These are phyloP conservation scores for Desoria tigrina DNA, from an alignment of 2,888 invertebrate genomes.

Conservation along the genomic window DNA sequence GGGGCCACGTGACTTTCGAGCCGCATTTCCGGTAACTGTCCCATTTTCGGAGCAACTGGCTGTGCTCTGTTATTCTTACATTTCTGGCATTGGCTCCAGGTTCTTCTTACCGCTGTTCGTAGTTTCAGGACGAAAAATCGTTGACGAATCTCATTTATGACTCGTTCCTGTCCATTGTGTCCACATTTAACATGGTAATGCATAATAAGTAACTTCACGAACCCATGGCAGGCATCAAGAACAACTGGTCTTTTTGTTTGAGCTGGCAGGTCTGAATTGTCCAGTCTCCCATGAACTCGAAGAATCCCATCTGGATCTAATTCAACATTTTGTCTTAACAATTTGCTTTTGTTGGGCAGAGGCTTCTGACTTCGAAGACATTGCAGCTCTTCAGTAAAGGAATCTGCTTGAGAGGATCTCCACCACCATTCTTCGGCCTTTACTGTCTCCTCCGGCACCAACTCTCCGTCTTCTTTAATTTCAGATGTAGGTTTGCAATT, in stretches of 20 bases:
- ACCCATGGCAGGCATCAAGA: slow-evolving; percentile 21
- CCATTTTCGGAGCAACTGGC: slow-evolving; percentile 4
- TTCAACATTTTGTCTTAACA: slow-evolving; percentile 6
- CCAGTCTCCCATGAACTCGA: slow-evolving; percentile 6
- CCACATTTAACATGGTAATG: slow-evolving; percentile 8
- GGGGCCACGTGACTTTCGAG: background rate
- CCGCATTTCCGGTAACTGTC: slow-evolving; percentile 4
- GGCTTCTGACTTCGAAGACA: background rate
- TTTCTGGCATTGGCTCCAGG: slow-evolving; percentile 14
- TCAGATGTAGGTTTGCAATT: background rate
- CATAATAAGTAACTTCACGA: slow-evolving; percentile 3
- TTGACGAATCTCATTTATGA: slow-evolving; percentile 20
- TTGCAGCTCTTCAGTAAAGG: slow-evolving; percentile 21
- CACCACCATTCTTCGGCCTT: background rate
- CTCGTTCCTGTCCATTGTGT: slow-evolving; percentile 27
- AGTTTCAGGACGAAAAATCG: slow-evolving; percentile 20
- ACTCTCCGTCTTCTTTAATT: background rate
- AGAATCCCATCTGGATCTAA: slow-evolving; percentile 4
- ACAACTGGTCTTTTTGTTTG: slow-evolving; percentile 18
- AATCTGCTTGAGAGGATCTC: slow-evolving; percentile 9
- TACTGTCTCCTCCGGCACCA: background rate
- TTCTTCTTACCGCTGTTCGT: slow-evolving; percentile 20
- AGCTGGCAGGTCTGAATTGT: background rate
- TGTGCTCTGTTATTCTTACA: slow-evolving; percentile 9
- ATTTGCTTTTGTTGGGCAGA: background rate